phyloP scores from a whole-genome alignment of 1,140 invertebrate genomes.

The Venturia canescens region DNA sequence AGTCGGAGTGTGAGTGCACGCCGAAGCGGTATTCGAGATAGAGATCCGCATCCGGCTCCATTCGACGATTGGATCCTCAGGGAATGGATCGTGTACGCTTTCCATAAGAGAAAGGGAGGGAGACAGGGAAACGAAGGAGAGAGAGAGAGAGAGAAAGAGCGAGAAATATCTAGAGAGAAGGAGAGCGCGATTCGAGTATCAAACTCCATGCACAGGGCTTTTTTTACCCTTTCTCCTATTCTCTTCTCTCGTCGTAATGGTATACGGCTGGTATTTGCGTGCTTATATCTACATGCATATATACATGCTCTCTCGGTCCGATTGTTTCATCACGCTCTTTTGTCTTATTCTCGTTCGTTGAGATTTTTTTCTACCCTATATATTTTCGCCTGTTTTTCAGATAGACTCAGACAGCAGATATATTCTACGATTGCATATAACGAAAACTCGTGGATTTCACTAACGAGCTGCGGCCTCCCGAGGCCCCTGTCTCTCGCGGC shows the following conservation, averaged over 20 bases:
- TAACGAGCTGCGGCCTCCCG: neutral
- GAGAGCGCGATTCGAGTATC: constrained; percentile 33
- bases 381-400: neutral
- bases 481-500: neutral
- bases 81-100: constrained; percentile 37
- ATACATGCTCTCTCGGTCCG: neutral
- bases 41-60: constrained; percentile 42
- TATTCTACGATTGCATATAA: neutral
- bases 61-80: constrained; percentile 43
- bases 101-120: neutral
- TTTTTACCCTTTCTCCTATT: constrained; percentile 10
- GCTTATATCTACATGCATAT: neutral
- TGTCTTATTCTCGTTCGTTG: constrained; percentile 19
- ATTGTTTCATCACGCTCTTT: constrained; percentile 30
- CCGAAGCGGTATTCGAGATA: constrained; percentile 34
- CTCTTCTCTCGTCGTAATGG: constrained; percentile 25
- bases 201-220: constrained; percentile 14
- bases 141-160: constrained; percentile 17
- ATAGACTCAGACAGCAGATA: neutral
- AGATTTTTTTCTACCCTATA: neutral
- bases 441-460: neutral
- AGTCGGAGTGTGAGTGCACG: constrained; percentile 19
- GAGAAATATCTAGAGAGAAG: no score
- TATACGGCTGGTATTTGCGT: constrained; percentile 16
- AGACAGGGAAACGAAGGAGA: neutral